phyloP scores from a whole-genome alignment of 2,888 invertebrate species.

The Xestobium rufovillosum region DNA sequence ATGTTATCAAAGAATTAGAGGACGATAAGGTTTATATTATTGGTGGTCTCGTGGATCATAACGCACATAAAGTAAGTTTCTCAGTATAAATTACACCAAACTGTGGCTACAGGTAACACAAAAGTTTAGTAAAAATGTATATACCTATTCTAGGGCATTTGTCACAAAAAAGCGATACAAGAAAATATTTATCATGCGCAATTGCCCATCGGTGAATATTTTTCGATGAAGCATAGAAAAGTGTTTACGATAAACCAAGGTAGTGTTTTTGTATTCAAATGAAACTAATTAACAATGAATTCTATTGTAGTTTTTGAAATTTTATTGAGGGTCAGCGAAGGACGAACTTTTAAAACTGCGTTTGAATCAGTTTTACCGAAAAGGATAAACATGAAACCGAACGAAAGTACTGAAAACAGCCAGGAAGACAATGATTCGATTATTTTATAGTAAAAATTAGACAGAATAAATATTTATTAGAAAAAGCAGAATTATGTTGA shows the following conservation, averaged over 20 bases:
- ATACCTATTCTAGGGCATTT: slow-evolving; percentile 61
- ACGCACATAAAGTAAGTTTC: slow-evolving; percentile 71
- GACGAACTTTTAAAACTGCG: slow-evolving; percentile 70
- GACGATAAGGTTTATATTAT: slow-evolving; percentile 82
- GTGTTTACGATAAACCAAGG: slow-evolving; percentile 96
- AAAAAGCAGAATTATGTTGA: too few relatives aligned
- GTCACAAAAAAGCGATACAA: slow-evolving; percentile 71
- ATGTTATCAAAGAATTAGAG: slow-evolving; percentile 67
- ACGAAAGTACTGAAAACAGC: slow-evolving; percentile 1
- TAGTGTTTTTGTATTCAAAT: slow-evolving; percentile 35
- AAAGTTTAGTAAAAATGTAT: slow-evolving; percentile 5
- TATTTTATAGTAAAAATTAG: not conserved
- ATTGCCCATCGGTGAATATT: slow-evolving; percentile 81
- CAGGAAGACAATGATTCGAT: not conserved
- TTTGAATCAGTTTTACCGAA: slow-evolving; percentile 69
- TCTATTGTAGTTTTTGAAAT: slow-evolving; percentile 73
- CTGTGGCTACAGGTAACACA: too few relatives aligned
- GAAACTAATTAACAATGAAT: slow-evolving; percentile 9
- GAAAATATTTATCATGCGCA: slow-evolving; percentile 74
- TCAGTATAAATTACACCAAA: too few relatives aligned
- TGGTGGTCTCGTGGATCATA: slow-evolving; percentile 97
- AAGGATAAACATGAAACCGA: slow-evolving; percentile 46
- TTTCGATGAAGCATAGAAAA: slow-evolving; percentile 86
- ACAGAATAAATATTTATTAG: too few relatives aligned
- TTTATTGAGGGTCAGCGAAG: slow-evolving; percentile 66